These are phyloP conservation scores for Nothobranchius furzeri DNA, from an alignment of 2,113 vertebrate species.

Conservation along the genomic window DNA sequence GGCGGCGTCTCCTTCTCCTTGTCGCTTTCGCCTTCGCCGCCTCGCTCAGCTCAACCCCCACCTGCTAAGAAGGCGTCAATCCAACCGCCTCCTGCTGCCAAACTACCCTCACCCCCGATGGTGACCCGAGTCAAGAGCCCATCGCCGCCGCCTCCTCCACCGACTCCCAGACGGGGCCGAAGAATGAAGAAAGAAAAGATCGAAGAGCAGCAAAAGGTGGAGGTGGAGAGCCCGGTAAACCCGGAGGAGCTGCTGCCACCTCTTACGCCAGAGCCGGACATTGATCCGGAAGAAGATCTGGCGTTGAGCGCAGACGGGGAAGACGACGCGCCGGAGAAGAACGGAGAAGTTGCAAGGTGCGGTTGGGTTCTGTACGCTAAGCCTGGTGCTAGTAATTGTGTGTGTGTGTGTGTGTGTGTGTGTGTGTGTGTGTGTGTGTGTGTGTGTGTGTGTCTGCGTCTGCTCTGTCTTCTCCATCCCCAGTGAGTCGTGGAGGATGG, in stretches of 20 bases:
- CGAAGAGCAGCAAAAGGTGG: slow-evolving; percentile 58
- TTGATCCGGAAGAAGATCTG: slow-evolving; percentile 73
- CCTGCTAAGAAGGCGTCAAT: slow-evolving; percentile 50
- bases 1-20: slow-evolving; percentile 75
- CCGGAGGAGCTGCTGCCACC: slow-evolving; percentile 74
- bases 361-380: background rate
- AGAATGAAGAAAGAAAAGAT: slow-evolving; percentile 75
- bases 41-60: slow-evolving; percentile 30
- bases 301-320: slow-evolving; percentile 68
- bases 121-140: slow-evolving; percentile 62
- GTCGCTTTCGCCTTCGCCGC: slow-evolving; percentile 70
- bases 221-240: slow-evolving; percentile 46
- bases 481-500: too few species aligned
- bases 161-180: slow-evolving; percentile 68
- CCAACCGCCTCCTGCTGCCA: slow-evolving; percentile 23
- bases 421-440: too few species aligned
- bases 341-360: slow-evolving; percentile 69
- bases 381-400: too few species aligned
- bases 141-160: slow-evolving; percentile 45
- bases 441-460: too few species aligned
- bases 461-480: too few species aligned
- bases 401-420: too few species aligned
- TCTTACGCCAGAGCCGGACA: slow-evolving; percentile 69
- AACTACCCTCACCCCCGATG: slow-evolving; percentile 8
- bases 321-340: slow-evolving; percentile 68